Conservation (phyloP, 2,113 vertebrate species). For the Synodontis membranacea region DNA sequence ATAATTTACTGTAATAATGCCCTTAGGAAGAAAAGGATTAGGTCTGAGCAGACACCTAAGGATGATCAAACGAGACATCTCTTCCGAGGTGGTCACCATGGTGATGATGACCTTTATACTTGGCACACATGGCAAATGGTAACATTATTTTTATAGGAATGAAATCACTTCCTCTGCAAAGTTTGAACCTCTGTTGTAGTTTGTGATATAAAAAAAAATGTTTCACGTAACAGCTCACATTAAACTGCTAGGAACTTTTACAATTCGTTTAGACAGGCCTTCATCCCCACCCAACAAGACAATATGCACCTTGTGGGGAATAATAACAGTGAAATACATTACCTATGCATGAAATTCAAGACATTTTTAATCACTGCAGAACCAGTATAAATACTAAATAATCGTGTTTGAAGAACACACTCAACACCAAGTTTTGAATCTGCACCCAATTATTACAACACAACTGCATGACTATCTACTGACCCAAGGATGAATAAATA, state of each 20-base stretch:
- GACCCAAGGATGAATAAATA: neutral
- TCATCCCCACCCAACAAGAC: neutral
- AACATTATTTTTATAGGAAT: conserved; percentile 39
- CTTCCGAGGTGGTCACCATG: conserved; percentile 69
- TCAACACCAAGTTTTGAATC: neutral
- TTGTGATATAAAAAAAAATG: neutral
- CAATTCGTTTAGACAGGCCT: neutral
- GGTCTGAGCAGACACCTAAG: conserved; percentile 67
- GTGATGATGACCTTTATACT: conserved; percentile 71
- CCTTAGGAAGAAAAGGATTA: conserved; percentile 69
- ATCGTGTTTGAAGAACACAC: neutral
- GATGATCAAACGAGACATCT: conserved; percentile 58
- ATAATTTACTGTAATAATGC: conserved; percentile 72
- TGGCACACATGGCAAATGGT: conserved; percentile 45
- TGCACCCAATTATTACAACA: neutral
- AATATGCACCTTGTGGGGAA: neutral
- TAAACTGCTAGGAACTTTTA: neutral
- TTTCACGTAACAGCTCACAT: neutral
- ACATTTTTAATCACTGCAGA: neutral
- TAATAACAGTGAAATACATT: neutral
- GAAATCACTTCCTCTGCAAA: conserved; percentile 18
- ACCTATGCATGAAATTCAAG: too few relatives aligned
- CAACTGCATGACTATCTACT: neutral
- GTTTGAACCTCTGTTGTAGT: conserved; percentile 7
- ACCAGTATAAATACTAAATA: neutral